Base-by-base conservation (phyloP, 2,888 invertebrate genomes). In the Galerucella calmariensis region DNA sequence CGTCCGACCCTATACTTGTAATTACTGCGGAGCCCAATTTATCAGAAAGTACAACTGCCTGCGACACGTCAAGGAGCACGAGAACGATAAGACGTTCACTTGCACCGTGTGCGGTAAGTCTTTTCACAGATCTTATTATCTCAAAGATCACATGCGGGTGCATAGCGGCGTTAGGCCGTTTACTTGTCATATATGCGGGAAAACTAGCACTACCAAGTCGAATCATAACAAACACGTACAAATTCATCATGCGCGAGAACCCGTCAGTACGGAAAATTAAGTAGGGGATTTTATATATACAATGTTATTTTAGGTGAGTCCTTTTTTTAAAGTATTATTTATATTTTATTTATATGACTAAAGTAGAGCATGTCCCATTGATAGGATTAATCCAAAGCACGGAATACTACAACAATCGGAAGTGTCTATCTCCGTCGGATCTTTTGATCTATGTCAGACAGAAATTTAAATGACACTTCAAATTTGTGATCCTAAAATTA, bases 181-280 rank as follows among this genome's bases (percentile, higher is more conserved):
- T 87, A 90, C 94, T 0, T 96, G 96, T 88, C 94, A 94, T 83
- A 94, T 96, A 74, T 96, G 96, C 87, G 96, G 95, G 46, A 96
- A 96, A 88, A 94, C 94, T 10, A 95, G 95, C 66, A 94, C 94
- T 81, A 96, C 96, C 72, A 96, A 96, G 88, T 95, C 95, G 62
- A 96, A 96, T 88, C 96, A 96, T 84, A 95, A 96, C 84, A 96
- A 96, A 86, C 96, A 96, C 87, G 91, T 96, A 74, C 93, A 94
- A 88, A 96, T 96, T 82, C 96, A 96, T 87, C 95, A 96, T 88
- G 95, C 95, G 69, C 89, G 96, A 69, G 96, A 96, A 86, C 94
- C 95, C 53, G 92, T 96, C 79, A 95, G 94, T 80, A 94, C 95
- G 10, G 96, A 96, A 85, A 93, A 93, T 86, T 94, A 73, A 62